Conservation (phyloP, 2,113 vertebrate species). For the Scortum barcoo region DNA sequence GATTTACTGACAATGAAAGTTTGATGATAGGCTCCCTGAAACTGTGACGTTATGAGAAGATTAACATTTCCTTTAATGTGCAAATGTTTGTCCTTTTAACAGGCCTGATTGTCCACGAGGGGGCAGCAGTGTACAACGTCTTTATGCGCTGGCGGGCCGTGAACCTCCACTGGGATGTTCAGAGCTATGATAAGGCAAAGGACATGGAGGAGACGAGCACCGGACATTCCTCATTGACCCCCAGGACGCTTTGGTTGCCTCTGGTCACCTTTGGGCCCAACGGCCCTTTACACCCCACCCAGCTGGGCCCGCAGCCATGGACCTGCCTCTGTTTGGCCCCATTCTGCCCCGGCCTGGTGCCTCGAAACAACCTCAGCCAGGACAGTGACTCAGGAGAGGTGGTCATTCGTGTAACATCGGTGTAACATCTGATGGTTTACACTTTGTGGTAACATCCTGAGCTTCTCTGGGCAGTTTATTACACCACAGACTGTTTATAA, state of each 20-base stretch:
- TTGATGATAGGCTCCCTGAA: background rate
- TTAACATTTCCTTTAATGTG: background rate
- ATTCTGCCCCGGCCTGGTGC: constrained; percentile 83
- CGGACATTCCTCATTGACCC: constrained; percentile 83
- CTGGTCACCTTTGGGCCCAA: constrained; percentile 87
- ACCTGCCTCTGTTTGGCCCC: constrained; percentile 89
- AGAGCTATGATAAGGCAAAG: constrained; percentile 93
- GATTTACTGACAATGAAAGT: background rate
- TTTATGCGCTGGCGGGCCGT: constrained; percentile 95
- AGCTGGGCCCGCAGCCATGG: constrained; percentile 85
- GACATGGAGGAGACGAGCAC: constrained; percentile 90
- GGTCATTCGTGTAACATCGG: constrained; percentile 94
- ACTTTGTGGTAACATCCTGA: background rate
- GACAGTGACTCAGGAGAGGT: constrained; percentile 90
- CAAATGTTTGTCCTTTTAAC: background rate
- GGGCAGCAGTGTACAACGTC: constrained; percentile 95
- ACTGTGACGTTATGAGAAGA: background rate
- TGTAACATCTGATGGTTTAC: constrained; percentile 75
- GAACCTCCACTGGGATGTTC: constrained; percentile 95
- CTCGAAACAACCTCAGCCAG: constrained; percentile 83
- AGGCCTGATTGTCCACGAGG: constrained; percentile 93
- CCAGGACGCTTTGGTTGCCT: constrained; percentile 92
- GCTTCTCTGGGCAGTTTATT: background rate
- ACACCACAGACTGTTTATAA: no score
- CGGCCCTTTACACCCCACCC: constrained; percentile 87